Evolutionary conservation across 2,888 invertebrate species (phyloP), one percentile per base, ranked within the genome.

Genomic region (Drosophila putrida): DNA sequence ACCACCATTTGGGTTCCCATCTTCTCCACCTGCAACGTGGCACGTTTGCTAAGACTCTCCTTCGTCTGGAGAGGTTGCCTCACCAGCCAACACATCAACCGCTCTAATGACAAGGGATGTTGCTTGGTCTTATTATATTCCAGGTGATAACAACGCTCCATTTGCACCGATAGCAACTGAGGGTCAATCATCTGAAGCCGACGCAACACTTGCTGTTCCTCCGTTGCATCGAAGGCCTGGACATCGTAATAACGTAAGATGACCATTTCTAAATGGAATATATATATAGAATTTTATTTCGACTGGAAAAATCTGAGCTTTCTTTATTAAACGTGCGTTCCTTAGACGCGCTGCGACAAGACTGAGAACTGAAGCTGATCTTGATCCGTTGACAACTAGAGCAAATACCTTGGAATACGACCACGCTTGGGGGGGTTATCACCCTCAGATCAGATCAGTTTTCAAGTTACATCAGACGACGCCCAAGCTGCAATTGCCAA

Each of bases 61-160:
- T 94, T 94, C 67, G 95, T 93, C 20, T 74, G 73, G 49, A 96
- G 94, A 0, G 95, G 95, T 39, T 96, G 95, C 79, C 95, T 94
- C 2, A 98, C 93, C 6, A 98, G 94, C 98, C 98, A 98, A 89
- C 95, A 94, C 57, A 97, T 90, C 64, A 95, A 94, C 68, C 94
- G 93, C 36, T 94, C 93, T 65, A 93, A 92, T 38, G 93, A 92
- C 65, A 93, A 93, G 20, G 87, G 91, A 27, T 94, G 75, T 11
- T 71, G 4, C 6, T 38, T 13, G 10, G n/a, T 20, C 9, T n/a
- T 31, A 27, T 57, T 78, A 4, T 82, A 92, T 91, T 96, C 96
- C 65, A 97, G 94, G 91, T 97, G 96, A 92, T 95, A 97, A 93
- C 97, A 97, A 73, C 95, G 93, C 93, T 98, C 98, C 75, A 92